Percentiles rank a stretch among this genome's conserved stretches.
Evolutionary conservation across 2,797 vertebrate species (phyloP).

Genomic region (Selene dorsalis): DNA sequence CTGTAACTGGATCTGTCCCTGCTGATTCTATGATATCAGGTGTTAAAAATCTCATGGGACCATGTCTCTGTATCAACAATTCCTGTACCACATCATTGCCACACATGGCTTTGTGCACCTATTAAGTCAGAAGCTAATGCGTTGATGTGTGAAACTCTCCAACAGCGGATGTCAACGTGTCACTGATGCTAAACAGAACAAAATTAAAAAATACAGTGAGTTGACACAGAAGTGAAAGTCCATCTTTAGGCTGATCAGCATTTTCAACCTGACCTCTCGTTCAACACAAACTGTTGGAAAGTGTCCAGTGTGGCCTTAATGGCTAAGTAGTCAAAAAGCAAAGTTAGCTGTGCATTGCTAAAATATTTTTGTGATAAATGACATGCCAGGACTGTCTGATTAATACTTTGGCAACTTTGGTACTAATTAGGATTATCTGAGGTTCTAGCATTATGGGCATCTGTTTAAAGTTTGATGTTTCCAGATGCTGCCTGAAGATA

Average conservation of each 20-base stretch:
- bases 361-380: conserved; percentile 19
- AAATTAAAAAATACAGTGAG: not conserved
- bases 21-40: no score
- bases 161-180: not conserved
- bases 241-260: conserved; percentile 4
- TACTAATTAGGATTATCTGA: not conserved
- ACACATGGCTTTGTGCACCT: not conserved
- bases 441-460: not conserved
- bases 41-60: not conserved
- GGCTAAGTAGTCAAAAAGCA: conserved; percentile 31
- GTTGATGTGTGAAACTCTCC: not conserved
- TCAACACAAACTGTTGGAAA: conserved; percentile 11
- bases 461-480: not conserved
- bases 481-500: conserved; percentile 8
- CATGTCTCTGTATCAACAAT: not conserved
- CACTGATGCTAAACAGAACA: not conserved
- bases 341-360: conserved; percentile 21
- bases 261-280: conserved; percentile 28
- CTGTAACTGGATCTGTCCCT: no score
- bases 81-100: not conserved
- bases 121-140: not conserved
- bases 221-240: not conserved
- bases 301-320: conserved; percentile 54
- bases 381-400: not conserved
- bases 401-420: not conserved